Evolutionary conservation across 2,113 vertebrate species (phyloP).

Genomic region (Megaceryle torquata): DNA sequence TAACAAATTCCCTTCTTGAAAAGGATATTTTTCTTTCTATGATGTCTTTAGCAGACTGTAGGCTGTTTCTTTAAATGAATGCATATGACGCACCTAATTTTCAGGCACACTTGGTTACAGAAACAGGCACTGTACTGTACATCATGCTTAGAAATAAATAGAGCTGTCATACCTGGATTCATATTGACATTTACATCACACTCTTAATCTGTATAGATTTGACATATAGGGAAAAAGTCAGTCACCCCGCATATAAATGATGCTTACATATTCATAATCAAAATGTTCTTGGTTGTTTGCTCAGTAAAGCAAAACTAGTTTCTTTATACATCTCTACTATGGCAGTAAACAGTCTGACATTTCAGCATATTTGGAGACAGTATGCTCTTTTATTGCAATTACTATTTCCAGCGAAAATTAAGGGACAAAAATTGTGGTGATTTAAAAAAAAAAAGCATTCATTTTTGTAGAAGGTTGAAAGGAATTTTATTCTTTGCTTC

Average conservation of each 20-base stretch:
- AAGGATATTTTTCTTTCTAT: constrained; percentile 29
- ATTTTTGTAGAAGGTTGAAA: background rate
- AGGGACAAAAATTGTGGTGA: background rate
- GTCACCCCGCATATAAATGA: constrained; percentile 24
- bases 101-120: constrained; percentile 8
- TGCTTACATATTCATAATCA: constrained; percentile 57
- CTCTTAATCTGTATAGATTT: constrained; percentile 50
- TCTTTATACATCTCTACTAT: background rate
- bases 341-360: constrained; percentile 22
- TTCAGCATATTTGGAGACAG: background rate
- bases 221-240: constrained; percentile 30
- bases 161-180: constrained; percentile 56
- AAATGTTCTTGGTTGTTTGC: constrained; percentile 40
- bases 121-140: background rate
- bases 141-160: constrained; percentile 56
- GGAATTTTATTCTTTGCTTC: background rate
- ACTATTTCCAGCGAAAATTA: background rate
- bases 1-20: constrained; percentile 32
- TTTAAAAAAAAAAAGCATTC: background rate
- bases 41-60: constrained; percentile 37
- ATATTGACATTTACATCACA: constrained; percentile 57
- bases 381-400: background rate
- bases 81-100: constrained; percentile 39
- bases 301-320: constrained; percentile 32
- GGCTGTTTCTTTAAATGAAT: constrained; percentile 53